These are phyloP conservation scores for Chaenogobius annularis DNA, from an alignment of 2,113 vertebrate genomes.

Conservation along the genomic window DNA sequence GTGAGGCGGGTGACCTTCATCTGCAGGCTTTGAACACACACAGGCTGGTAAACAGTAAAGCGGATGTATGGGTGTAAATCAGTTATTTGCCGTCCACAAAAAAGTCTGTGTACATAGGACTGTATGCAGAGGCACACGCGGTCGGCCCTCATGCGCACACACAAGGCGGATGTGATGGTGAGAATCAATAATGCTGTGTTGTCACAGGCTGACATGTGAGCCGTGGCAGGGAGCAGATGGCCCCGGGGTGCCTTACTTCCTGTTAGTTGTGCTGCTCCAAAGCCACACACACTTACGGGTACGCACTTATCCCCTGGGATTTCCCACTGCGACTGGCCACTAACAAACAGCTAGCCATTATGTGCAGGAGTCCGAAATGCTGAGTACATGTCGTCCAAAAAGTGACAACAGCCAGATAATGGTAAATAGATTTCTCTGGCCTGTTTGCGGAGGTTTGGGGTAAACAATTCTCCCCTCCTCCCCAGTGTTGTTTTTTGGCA, in stretches of 20 bases:
- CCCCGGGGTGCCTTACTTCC: slow-evolving; percentile 71
- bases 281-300: slow-evolving; percentile 18
- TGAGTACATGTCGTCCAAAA: slow-evolving; percentile 45
- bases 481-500: slow-evolving; percentile 37
- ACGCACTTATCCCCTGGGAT: slow-evolving; percentile 56
- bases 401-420: slow-evolving; percentile 57
- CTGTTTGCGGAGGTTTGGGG: slow-evolving; percentile 47
- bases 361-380: slow-evolving; percentile 55
- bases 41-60: slow-evolving; percentile 60
- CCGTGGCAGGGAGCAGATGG: slow-evolving; percentile 82
- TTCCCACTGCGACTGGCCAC: slow-evolving; percentile 61
- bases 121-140: slow-evolving; percentile 38
- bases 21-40: slow-evolving; percentile 28
- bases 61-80: slow-evolving; percentile 71
- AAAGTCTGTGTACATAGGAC: slow-evolving; percentile 61
- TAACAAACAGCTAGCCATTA: slow-evolving; percentile 70
- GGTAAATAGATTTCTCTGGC: slow-evolving; percentile 56
- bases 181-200: slow-evolving; percentile 79
- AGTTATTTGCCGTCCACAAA: slow-evolving; percentile 68
- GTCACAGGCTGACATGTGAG: slow-evolving; percentile 83
- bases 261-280: slow-evolving; percentile 64
- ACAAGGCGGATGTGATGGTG: slow-evolving; percentile 74
- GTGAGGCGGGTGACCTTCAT: not conserved
- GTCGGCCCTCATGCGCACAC: slow-evolving; percentile 45
- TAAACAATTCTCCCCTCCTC: slow-evolving; percentile 46